phyloP scores from a whole-genome alignment of 2,888 invertebrate species.

The Dromius quadrimaculatus region DNA sequence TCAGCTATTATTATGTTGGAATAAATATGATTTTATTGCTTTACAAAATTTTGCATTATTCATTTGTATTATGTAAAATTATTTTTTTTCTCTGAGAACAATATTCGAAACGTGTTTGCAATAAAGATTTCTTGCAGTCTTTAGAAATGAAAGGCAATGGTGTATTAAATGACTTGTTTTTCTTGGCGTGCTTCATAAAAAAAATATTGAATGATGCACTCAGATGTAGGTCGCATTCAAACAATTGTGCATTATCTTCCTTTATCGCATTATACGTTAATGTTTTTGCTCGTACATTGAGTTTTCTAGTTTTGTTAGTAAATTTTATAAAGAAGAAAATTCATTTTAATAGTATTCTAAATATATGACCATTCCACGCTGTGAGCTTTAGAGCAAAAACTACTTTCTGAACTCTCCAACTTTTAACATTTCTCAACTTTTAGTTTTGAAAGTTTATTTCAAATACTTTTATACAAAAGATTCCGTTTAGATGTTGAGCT shows the following conservation, averaged over 20 bases:
- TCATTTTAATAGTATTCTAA: slow-evolving; percentile 26
- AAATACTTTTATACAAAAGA: slow-evolving; percentile 3
- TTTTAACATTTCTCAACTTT: slow-evolving; percentile 26
- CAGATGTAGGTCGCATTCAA: slow-evolving; percentile 15
- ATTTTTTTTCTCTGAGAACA: too few species aligned
- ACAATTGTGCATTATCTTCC: slow-evolving; percentile 15
- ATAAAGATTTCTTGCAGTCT: too few species aligned
- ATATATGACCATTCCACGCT: slow-evolving; percentile 30
- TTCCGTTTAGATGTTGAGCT: too few species aligned
- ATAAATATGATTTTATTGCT: too few species aligned
- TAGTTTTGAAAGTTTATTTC: slow-evolving; percentile 12
- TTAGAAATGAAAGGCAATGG: slow-evolving; percentile 10
- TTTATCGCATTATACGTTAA: slow-evolving; percentile 13
- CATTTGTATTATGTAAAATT: too few species aligned
- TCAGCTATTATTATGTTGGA: too few species aligned
- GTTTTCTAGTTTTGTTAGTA: slow-evolving; percentile 34
- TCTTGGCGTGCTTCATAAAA: not conserved
- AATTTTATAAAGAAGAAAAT: slow-evolving; percentile 35
- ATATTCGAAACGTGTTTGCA: too few species aligned
- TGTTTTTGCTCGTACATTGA: slow-evolving; percentile 10
- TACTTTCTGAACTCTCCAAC: slow-evolving; percentile 1
- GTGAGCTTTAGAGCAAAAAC: slow-evolving; percentile 4
- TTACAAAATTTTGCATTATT: too few species aligned
- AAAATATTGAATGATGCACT: slow-evolving; percentile 1
- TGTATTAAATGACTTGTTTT: too few species aligned